Conservation (phyloP, 2,113 vertebrate genomes). For the Oncorhynchus nerka region DNA sequence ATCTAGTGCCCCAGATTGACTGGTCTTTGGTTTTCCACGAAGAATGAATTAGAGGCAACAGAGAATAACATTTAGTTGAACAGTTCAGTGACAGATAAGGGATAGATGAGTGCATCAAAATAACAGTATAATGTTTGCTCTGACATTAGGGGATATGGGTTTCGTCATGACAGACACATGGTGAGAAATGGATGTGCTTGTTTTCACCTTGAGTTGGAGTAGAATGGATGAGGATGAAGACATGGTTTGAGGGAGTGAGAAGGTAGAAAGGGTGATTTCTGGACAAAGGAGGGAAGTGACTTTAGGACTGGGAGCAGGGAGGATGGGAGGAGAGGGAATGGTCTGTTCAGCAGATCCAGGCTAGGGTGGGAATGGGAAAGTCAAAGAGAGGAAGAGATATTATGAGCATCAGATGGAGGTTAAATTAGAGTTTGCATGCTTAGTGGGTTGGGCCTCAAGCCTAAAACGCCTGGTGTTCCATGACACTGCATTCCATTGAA, state of each 20-base stretch:
- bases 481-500: neutral
- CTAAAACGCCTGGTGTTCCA: neutral
- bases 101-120: too few relatives aligned
- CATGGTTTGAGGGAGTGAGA: neutral
- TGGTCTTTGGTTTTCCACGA: conserved; percentile 6
- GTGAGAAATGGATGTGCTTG: too few relatives aligned
- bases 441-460: neutral
- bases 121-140: too few relatives aligned
- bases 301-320: neutral
- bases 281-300: conserved; percentile 1
- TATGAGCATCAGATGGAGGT: too few relatives aligned
- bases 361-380: neutral
- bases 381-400: neutral
- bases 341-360: neutral
- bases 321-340: neutral
- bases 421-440: conserved; percentile 1
- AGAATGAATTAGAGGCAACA: neutral
- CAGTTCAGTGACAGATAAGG: too few relatives aligned
- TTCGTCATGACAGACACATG: too few relatives aligned
- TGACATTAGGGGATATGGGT: too few relatives aligned
- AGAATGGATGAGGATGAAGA: neutral
- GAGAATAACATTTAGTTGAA: too few relatives aligned
- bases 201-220: neutral
- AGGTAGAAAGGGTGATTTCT: neutral
- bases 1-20: conserved; percentile 1